phyloP scores from a whole-genome alignment of 2,797 vertebrate genomes.

The Dendrocincla fuliginosa region DNA sequence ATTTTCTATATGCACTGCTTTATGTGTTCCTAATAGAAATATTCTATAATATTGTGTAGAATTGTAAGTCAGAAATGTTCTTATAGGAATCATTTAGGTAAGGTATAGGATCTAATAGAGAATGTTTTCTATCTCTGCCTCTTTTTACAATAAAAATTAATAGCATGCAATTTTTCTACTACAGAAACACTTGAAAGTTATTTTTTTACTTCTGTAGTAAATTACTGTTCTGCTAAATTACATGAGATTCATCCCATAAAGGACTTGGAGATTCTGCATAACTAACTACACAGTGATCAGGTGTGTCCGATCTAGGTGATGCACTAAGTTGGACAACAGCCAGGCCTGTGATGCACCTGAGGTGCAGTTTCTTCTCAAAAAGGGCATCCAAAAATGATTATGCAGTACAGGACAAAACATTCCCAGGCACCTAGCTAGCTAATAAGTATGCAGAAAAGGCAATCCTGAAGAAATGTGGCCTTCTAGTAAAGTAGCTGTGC shows the following conservation, averaged over 20 bases:
- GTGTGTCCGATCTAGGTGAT: background rate
- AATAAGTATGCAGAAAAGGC: constrained; percentile 44
- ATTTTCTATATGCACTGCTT: background rate
- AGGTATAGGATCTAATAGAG: background rate
- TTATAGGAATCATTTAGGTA: background rate
- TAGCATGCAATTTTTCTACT: background rate
- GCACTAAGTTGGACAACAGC: background rate
- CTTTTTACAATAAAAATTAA: background rate
- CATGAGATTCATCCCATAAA: background rate
- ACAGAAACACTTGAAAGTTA: background rate
- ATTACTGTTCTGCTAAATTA: background rate
- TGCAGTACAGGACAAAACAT: background rate
- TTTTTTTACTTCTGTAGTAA: background rate
- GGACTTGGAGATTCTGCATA: background rate
- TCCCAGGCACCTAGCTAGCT: background rate
- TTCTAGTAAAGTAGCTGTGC: constrained; percentile 8
- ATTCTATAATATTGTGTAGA: background rate
- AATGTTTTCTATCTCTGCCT: background rate
- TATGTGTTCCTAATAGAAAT: background rate
- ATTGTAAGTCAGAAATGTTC: background rate
- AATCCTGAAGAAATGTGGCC: background rate
- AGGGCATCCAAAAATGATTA: background rate
- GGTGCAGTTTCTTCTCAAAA: background rate
- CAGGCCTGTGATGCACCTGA: background rate
- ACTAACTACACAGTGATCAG: background rate